A percentile compares a stretch with the other conserved stretches of the same genome.
Conservation (phyloP, 1,140 invertebrate species). For the Cardiocondyla obscurior region DNA sequence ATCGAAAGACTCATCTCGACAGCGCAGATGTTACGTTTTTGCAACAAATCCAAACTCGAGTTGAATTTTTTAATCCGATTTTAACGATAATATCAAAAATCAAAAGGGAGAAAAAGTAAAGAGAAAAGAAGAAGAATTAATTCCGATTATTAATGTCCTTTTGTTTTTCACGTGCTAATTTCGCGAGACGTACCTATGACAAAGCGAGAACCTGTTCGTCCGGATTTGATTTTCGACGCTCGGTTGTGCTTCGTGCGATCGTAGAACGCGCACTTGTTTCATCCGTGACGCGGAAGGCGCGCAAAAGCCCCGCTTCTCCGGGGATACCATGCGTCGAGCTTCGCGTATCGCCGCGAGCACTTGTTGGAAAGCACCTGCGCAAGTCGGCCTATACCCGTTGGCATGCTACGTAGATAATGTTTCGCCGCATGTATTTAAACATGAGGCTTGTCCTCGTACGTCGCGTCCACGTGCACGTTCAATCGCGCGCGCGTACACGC, state of each 20-base stretch:
- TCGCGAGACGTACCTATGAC: too few species aligned
- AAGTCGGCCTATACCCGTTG: conserved; percentile 73
- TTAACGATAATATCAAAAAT: background rate
- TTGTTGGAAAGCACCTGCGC: conserved; percentile 71
- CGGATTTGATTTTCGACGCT: background rate
- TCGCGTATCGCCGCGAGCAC: conserved; percentile 41
- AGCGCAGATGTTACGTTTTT: background rate
- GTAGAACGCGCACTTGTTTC: background rate
- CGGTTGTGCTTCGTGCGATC: background rate
- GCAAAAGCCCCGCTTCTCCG: conserved; percentile 18
- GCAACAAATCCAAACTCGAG: background rate
- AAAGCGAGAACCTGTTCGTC: too few species aligned
- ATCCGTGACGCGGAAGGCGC: conserved; percentile 28
- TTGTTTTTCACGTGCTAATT: background rate
- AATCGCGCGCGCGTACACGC: background rate
- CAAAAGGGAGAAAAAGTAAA: background rate
- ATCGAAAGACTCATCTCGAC: background rate
- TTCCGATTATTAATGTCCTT: background rate
- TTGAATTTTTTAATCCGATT: background rate
- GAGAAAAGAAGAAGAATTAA: background rate
- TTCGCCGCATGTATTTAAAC: conserved; percentile 74
- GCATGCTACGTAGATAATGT: conserved; percentile 67
- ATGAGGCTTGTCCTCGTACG: conserved; percentile 59
- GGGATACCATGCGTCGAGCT: conserved; percentile 26
- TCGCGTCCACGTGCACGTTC: conserved; percentile 55